Evolutionary conservation across 2,113 vertebrate species (phyloP).

Genomic region (Neodontobutis hainanensis): DNA sequence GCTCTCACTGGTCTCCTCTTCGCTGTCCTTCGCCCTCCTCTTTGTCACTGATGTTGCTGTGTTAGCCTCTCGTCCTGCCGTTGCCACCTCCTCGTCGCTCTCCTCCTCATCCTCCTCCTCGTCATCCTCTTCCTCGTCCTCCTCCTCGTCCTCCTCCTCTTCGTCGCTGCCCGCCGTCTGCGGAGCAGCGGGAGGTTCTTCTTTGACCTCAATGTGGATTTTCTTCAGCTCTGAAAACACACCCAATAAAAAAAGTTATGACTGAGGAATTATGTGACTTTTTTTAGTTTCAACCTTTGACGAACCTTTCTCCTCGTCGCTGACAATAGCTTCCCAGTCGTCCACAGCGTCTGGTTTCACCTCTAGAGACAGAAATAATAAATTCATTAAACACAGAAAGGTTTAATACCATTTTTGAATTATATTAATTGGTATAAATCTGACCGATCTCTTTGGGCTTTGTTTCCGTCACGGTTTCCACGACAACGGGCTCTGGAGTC

Average conservation of each 20-base stretch:
- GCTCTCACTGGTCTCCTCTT: slow-evolving; percentile 85
- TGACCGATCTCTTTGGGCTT: no score
- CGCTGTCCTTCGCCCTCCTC: slow-evolving; percentile 84
- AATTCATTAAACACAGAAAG: neutral
- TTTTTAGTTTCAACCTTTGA: neutral
- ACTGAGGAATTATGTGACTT: no score
- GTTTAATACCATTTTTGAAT: neutral
- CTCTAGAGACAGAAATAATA: slow-evolving; percentile 54
- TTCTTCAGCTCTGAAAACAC: slow-evolving; percentile 84
- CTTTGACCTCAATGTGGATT: slow-evolving; percentile 94
- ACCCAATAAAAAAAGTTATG: no score
- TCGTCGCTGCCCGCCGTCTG: slow-evolving; percentile 77
- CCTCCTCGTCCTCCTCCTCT: slow-evolving; percentile 86
- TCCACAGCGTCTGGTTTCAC: slow-evolving; percentile 84
- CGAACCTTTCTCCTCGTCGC: slow-evolving; percentile 88
- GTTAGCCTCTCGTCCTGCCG: slow-evolving; percentile 53
- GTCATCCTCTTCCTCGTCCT: slow-evolving; percentile 80
- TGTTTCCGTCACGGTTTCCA: slow-evolving; percentile 52
- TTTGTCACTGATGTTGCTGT: slow-evolving; percentile 22
- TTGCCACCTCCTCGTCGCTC: slow-evolving; percentile 71
- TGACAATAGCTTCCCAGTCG: slow-evolving; percentile 97
- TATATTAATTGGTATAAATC: no score
- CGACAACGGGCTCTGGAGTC: slow-evolving; percentile 73
- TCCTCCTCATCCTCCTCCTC: slow-evolving; percentile 64
- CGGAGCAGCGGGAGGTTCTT: slow-evolving; percentile 80